Percentiles rank a stretch among this genome's conserved stretches.
These are phyloP conservation scores for Ursus arctos DNA, from an alignment of 2,113 vertebrate genomes.

Conservation along the genomic window DNA sequence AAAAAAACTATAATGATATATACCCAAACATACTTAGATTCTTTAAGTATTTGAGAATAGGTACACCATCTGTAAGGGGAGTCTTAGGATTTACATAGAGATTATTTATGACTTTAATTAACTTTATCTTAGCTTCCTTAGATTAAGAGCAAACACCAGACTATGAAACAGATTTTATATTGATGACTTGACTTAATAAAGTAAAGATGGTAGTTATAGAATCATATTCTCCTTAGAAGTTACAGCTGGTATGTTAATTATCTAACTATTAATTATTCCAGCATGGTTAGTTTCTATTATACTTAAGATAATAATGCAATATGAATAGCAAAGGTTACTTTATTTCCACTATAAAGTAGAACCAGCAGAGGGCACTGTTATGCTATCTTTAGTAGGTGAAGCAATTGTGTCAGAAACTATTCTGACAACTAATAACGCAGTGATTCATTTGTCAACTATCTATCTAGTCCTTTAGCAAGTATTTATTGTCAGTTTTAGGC, in stretches of 20 bases:
- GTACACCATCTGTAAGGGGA: neutral
- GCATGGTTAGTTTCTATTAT: neutral
- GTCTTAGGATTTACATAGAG: neutral
- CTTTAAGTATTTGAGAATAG: constrained; percentile 30
- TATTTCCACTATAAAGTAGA: constrained; percentile 6
- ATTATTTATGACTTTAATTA: constrained; percentile 21
- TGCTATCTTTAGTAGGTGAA: neutral
- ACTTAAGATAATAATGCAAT: neutral
- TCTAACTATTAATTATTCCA: neutral
- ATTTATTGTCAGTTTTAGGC: constrained; percentile 34
- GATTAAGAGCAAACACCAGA: neutral
- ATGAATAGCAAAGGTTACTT: neutral
- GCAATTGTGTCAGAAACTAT: neutral
- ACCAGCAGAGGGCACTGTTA: constrained; percentile 76
- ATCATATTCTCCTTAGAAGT: constrained; percentile 8
- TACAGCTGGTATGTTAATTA: constrained; percentile 18
- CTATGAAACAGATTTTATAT: constrained; percentile 16
- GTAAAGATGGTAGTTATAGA: neutral
- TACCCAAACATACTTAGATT: constrained; percentile 4
- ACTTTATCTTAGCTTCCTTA: neutral
- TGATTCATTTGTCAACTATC: neutral
- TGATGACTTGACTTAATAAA: constrained; percentile 23
- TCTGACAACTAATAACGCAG: neutral
- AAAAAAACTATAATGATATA: neutral
- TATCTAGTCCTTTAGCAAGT: neutral